phyloP scores from a whole-genome alignment of 2,797 vertebrate genomes.

The Lateolabrax maculatus region DNA sequence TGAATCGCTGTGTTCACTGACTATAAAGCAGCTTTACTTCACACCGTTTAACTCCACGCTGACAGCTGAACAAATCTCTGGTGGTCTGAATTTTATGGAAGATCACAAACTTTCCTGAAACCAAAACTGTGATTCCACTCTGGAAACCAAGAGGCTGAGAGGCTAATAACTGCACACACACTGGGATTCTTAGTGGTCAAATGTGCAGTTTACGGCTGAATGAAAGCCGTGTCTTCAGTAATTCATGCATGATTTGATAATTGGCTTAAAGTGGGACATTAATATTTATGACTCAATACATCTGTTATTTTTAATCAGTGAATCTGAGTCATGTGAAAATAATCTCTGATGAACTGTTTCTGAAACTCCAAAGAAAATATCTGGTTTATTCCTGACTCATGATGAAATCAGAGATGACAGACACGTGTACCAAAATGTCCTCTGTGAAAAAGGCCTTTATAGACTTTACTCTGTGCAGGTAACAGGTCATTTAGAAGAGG shows the following conservation, averaged over 20 bases:
- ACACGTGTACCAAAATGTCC: no score
- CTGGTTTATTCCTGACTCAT: constrained; percentile 20
- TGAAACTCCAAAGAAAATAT: constrained; percentile 24
- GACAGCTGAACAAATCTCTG: neutral
- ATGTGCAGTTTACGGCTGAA: neutral
- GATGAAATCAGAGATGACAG: neutral
- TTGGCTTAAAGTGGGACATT: constrained; percentile 1
- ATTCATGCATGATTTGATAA: constrained; percentile 18
- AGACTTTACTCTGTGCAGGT: no score
- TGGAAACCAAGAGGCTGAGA: constrained; percentile 15
- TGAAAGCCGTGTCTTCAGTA: neutral
- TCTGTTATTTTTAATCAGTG: neutral
- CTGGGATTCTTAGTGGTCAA: neutral
- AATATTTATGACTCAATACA: neutral
- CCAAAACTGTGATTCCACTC: neutral
- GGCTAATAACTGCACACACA: neutral
- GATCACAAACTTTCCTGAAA: constrained; percentile 21
- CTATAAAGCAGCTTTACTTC: neutral
- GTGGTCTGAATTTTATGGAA: neutral
- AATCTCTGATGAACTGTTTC: constrained; percentile 14
- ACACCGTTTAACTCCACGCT: neutral
- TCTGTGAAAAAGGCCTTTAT: no score
- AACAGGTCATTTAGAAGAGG: no score
- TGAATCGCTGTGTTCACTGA: neutral
- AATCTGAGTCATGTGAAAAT: neutral